Evolutionary conservation across 2,113 vertebrate genomes (phyloP).

Genomic region (Archocentrus centrarchus): DNA sequence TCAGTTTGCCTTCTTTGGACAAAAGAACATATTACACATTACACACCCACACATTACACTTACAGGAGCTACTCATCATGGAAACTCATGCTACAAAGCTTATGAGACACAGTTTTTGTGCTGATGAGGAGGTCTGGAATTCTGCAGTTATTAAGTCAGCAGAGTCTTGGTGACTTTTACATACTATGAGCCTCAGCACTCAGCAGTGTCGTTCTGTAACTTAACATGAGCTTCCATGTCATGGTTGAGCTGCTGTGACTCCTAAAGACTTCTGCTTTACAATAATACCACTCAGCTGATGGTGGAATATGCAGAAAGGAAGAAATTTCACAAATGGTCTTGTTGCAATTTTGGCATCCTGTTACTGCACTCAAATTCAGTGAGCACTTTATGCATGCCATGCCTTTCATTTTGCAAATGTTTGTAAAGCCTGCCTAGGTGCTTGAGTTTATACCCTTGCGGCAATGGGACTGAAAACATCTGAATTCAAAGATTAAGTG

Average conservation of each 20-base stretch:
- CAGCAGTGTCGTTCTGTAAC: neutral
- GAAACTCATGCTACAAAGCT: no score
- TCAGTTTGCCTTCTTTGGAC: neutral
- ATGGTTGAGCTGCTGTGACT: neutral
- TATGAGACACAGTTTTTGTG: no score
- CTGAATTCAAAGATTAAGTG: neutral
- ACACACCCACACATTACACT: no score
- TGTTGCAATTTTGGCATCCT: rapidly evolving
- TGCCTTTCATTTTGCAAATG: no score
- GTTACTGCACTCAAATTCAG: neutral
- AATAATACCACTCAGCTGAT: neutral
- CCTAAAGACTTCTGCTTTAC: neutral
- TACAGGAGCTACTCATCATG: no score
- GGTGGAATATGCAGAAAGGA: neutral
- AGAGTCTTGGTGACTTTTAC: neutral
- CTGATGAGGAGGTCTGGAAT: no score
- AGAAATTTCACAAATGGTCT: neutral
- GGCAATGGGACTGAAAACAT: neutral
- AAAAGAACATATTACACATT: no score
- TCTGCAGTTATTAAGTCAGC: neutral
- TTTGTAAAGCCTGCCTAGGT: no score
- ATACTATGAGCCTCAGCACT: no score
- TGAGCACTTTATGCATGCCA: no score
- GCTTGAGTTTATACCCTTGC: neutral
- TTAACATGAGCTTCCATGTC: neutral